Percentiles rank a stretch among this genome's conserved stretches.
phyloP scores from a whole-genome alignment of 2,888 invertebrate genomes.

The Alsophila aescularia region DNA sequence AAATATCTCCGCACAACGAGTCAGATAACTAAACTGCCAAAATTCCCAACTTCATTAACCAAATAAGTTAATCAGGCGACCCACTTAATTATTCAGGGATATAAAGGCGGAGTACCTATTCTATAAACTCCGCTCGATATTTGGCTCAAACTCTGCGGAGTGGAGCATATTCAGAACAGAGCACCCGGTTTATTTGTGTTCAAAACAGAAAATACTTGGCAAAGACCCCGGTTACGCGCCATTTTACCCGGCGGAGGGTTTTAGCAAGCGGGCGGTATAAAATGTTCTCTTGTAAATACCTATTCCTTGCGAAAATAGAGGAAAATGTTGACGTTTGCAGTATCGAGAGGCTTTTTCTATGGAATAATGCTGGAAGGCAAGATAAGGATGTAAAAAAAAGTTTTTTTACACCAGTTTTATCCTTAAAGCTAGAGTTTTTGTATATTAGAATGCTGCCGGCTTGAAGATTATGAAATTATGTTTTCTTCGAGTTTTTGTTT shows the following conservation, averaged over 20 bases:
- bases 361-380: constrained; percentile 19
- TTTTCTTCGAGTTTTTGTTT: no score
- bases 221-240: constrained; percentile 43
- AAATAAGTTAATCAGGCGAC: constrained; percentile 41
- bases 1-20: constrained; percentile 10
- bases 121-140: constrained; percentile 53
- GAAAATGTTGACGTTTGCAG: constrained; percentile 41
- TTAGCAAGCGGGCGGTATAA: constrained; percentile 41
- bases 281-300: constrained; percentile 40
- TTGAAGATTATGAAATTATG: no score
- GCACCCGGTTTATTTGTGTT: constrained; percentile 55
- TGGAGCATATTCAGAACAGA: constrained; percentile 51
- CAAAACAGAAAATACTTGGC: constrained; percentile 59
- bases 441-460: not conserved
- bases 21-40: constrained; percentile 32
- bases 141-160: constrained; percentile 55
- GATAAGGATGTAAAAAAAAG: constrained; percentile 12
- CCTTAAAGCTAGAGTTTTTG: not conserved
- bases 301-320: constrained; percentile 34
- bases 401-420: not conserved
- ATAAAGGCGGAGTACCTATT: constrained; percentile 44
- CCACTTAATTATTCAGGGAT: constrained; percentile 45
- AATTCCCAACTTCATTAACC: constrained; percentile 37
- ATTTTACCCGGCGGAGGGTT: constrained; percentile 39
- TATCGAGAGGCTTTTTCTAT: constrained; percentile 36